These are phyloP conservation scores for Ophiothrix spiculata DNA, from an alignment of 35 echinoderm and acorn worm genomes.

Conservation along the genomic window DNA sequence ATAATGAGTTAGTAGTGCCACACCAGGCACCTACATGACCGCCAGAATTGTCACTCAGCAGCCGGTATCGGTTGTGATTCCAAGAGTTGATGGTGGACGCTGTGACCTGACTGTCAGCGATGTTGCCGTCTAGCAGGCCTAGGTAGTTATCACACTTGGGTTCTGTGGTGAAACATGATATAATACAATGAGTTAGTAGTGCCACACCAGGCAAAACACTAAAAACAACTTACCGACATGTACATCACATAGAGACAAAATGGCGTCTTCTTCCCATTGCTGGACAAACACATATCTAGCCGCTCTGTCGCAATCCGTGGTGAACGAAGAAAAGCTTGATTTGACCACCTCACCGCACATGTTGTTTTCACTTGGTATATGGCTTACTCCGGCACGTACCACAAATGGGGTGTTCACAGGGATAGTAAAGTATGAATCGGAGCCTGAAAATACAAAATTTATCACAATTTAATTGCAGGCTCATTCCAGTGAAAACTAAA, in stretches of 20 bases:
- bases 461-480: background rate
- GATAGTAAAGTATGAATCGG: background rate
- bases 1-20: background rate
- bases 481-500: background rate
- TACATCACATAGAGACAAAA: background rate
- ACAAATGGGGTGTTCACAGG: background rate
- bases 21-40: background rate
- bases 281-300: background rate
- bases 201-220: too few species aligned
- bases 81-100: constrained; percentile 12
- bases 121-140: constrained; percentile 52
- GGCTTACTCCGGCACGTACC: too few species aligned
- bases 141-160: constrained; percentile 15
- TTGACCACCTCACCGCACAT: background rate
- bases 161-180: background rate
- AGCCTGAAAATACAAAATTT: background rate
- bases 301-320: background rate
- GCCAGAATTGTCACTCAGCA: background rate
- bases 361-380: background rate
- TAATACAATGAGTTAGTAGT: too few species aligned
- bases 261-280: background rate
- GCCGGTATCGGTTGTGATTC: background rate
- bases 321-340: background rate
- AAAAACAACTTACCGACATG: background rate
- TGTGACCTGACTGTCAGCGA: constrained; percentile 48